Base-by-base conservation (phyloP, 2,113 vertebrate genomes). In the Cacatua alba region DNA sequence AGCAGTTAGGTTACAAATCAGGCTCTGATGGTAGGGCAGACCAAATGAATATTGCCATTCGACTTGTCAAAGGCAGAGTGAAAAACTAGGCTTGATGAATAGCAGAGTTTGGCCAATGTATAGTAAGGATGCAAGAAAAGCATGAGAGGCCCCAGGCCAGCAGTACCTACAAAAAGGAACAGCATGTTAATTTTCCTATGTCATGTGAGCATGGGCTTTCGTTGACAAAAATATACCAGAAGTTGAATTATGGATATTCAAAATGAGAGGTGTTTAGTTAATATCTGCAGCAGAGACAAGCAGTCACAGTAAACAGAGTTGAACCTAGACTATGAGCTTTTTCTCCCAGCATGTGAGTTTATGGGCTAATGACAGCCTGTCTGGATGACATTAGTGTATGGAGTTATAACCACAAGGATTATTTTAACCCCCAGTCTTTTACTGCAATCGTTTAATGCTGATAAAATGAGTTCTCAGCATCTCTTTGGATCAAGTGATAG, bases 1-100 rank as follows among this genome's bases (percentile, higher is more conserved):
- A 96, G 60, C 90, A 84, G 91, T 83, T 88, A 87, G 92, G 95
- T 90, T 97, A 96, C 91, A 95, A 95, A 96, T 95, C 90, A 76
- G 88, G 35, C 90, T 37, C 91, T 51, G 70, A 86, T 69, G 90
- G 84, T 46, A 88, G 90, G 88, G 88, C 86, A 96, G 70, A 37
- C 35, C 1, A 7, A 85, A 94, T 90, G 91, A 95, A 90, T 95
- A 86, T 91, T 83, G 65, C 88, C 69, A 59, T 81, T 87, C 48
- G 43, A 59, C 82, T 90, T 95, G 88, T 95, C 95, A 95, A 52
- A 94, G 60, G 48, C 72, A 46, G 81, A 25, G 57, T 83, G 74
- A 55, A 94, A 95, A 91, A 82, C 80, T 92, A 72, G 64, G 37
- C 76, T 59, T 78, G 90, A 94, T 63, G 57, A 93, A 93, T 67